Evolutionary conservation across 2,113 vertebrate species (phyloP).

Genomic region (Tachuris rubrigastra): DNA sequence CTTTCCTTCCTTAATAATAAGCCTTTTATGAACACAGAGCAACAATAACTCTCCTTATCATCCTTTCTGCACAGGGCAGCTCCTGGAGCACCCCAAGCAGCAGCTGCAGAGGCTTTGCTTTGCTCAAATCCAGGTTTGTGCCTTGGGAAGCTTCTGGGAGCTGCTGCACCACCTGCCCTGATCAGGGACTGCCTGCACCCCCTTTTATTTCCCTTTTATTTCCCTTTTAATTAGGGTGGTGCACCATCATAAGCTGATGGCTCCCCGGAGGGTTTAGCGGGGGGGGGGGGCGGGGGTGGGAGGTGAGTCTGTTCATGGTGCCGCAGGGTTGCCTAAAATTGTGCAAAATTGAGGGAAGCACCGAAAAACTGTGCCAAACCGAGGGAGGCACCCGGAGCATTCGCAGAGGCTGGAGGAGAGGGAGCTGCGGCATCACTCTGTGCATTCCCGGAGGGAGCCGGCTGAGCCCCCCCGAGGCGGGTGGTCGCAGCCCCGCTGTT

Average conservation of each 20-base stretch:
- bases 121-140: background rate
- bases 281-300: background rate
- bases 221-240: background rate
- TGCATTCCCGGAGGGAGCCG: background rate
- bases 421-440: background rate
- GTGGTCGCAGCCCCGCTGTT: fast-evolving
- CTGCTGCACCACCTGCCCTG: background rate
- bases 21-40: background rate
- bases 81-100: background rate
- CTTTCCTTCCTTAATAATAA: background rate
- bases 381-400: background rate
- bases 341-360: no score
- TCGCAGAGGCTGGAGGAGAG: background rate
- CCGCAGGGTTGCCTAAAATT: background rate
- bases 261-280: fast-evolving
- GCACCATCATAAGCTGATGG: fast-evolving
- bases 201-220: background rate
- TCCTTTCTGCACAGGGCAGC: background rate
- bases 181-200: fast-evolving
- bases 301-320: fast-evolving
- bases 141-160: background rate
- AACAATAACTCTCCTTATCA: background rate
- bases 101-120: background rate
- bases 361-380: fast-evolving
- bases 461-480: background rate